Percentiles rank a stretch among this genome's conserved stretches.
phyloP scores from a whole-genome alignment of 2,113 vertebrate species.

The Gasterosteus nipponicus region DNA sequence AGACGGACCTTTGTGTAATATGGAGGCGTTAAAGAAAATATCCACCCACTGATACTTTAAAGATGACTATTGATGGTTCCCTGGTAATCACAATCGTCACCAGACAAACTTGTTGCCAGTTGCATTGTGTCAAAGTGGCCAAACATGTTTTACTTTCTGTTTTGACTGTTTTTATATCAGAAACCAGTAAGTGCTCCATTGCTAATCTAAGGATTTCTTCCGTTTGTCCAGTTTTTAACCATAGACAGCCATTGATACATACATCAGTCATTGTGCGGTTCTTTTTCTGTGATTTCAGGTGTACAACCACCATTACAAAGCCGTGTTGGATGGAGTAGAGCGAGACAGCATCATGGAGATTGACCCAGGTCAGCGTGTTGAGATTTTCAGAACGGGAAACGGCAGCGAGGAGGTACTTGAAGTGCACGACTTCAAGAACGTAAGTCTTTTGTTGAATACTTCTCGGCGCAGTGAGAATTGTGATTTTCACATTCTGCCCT shows the following conservation, averaged over 20 bases:
- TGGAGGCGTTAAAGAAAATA: background rate
- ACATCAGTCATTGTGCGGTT: conserved; percentile 4
- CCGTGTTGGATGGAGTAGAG: conserved; percentile 86
- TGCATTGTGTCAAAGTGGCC: too few species aligned
- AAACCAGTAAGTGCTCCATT: too few species aligned
- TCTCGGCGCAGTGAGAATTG: conserved; percentile 16
- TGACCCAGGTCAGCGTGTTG: conserved; percentile 83
- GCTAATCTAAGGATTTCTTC: too few species aligned
- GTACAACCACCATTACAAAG: conserved; percentile 89
- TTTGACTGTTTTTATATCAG: too few species aligned
- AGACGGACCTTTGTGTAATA: background rate
- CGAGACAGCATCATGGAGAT: conserved; percentile 93
- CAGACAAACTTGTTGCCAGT: background rate
- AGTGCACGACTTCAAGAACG: conserved; percentile 96
- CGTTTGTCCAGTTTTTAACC: background rate
- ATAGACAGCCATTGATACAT: background rate
- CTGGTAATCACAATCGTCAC: background rate
- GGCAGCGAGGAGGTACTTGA: conserved; percentile 91
- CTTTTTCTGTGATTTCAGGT: conserved; percentile 80
- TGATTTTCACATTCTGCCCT: conserved; percentile 41
- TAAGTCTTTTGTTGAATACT: conserved; percentile 74
- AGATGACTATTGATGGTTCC: background rate
- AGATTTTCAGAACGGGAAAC: conserved; percentile 91
- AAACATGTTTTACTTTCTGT: too few species aligned
- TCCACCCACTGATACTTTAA: background rate